These are phyloP conservation scores for Sciurus vulgaris DNA, from an alignment of 2,797 vertebrate species.

Conservation along the genomic window DNA sequence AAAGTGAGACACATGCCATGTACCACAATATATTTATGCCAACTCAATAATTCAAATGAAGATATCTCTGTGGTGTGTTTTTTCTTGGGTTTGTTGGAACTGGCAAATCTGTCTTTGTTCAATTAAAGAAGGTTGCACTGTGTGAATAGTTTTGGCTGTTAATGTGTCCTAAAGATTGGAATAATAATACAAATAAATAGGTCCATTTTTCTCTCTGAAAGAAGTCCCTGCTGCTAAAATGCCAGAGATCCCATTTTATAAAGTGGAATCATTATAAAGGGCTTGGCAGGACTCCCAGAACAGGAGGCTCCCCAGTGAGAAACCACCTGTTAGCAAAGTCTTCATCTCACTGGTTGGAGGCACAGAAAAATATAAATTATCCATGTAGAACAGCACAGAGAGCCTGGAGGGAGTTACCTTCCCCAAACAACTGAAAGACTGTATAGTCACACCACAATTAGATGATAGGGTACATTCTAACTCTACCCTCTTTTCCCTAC, in stretches of 20 bases:
- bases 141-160: slow-evolving; percentile 33
- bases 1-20: not conserved
- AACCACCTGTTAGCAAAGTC: slow-evolving; percentile 75
- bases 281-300: slow-evolving; percentile 74
- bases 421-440: not conserved
- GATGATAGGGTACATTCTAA: not conserved
- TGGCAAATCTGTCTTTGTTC: slow-evolving; percentile 11
- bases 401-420: slow-evolving; percentile 48
- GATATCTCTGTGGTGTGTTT: not conserved
- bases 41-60: not conserved
- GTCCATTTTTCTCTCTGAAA: slow-evolving; percentile 52
- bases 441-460: slow-evolving; percentile 44
- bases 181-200: slow-evolving; percentile 68
- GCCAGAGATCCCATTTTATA: slow-evolving; percentile 75
- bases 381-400: not conserved
- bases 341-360: slow-evolving; percentile 65
- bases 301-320: slow-evolving; percentile 71
- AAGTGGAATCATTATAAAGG: slow-evolving; percentile 69
- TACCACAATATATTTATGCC: not conserved
- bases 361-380: slow-evolving; percentile 46
- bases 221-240: slow-evolving; percentile 71
- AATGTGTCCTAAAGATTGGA: slow-evolving; percentile 25
- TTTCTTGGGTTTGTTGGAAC: slow-evolving; percentile 37
- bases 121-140: slow-evolving; percentile 13
- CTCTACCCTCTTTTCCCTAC: not conserved